A percentile compares a stretch with the other conserved stretches of the same genome.
Conservation (phyloP, 2,113 vertebrate species). For the Cyprinodon brontotheroides region DNA sequence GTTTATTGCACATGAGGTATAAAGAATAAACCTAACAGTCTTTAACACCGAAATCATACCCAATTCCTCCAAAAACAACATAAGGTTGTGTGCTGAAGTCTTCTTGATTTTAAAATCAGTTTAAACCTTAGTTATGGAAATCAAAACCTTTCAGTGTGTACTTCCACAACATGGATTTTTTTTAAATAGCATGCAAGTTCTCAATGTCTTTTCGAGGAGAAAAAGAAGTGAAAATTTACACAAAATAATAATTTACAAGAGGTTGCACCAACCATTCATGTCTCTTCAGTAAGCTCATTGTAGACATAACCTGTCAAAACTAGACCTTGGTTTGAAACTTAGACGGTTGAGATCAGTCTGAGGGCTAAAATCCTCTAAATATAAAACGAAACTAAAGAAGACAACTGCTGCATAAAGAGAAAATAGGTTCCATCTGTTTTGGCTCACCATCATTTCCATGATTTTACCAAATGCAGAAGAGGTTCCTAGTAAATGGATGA, state of each 20-base stretch:
- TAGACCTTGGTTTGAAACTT: constrained; percentile 25
- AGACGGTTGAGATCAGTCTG: constrained; percentile 30
- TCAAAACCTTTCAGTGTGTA: constrained; percentile 21
- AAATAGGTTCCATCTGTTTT: constrained; percentile 26
- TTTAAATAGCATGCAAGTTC: background rate
- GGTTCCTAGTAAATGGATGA: constrained; percentile 44
- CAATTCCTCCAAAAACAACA: too few relatives aligned
- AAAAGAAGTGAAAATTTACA: background rate
- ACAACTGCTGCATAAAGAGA: constrained; percentile 18
- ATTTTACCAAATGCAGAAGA: constrained; percentile 43
- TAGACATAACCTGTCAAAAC: constrained; percentile 38
- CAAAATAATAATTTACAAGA: constrained; percentile 1
- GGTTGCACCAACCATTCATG: constrained; percentile 11
- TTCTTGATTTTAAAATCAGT: constrained; percentile 6
- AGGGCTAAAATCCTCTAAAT: constrained; percentile 42
- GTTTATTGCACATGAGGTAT: too few relatives aligned
- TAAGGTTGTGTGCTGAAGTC: constrained; percentile 1
- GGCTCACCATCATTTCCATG: constrained; percentile 22
- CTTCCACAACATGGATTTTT: constrained; percentile 18
- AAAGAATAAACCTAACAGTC: too few relatives aligned
- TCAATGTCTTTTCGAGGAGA: constrained; percentile 28
- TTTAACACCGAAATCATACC: too few relatives aligned
- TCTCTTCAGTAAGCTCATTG: constrained; percentile 13
- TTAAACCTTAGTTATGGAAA: constrained; percentile 14
- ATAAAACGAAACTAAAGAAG: constrained; percentile 41